phyloP scores from a whole-genome alignment of 2,113 vertebrate species.

The Salvelinus sp. region DNA sequence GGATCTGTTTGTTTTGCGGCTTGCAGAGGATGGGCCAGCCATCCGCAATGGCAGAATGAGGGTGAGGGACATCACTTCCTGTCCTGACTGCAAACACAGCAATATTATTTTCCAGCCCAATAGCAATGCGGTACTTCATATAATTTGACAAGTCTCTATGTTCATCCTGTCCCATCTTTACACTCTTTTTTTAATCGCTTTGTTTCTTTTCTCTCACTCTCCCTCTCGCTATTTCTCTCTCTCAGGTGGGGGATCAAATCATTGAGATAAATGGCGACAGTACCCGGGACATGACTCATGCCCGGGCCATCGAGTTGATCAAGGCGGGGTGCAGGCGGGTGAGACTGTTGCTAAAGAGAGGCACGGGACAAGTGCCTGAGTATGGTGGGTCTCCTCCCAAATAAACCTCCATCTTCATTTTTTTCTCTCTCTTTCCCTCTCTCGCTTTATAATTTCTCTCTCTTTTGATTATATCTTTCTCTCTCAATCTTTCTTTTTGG shows the following conservation, averaged over 20 bases:
- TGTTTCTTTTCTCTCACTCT: neutral
- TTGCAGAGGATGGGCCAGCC: conserved; percentile 97
- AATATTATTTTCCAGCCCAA: no score
- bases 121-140: no score
- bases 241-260: conserved; percentile 98
- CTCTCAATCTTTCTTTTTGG: no score
- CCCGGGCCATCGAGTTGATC: conserved; percentile 97
- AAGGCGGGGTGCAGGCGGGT: conserved; percentile 94
- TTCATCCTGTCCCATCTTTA: no score
- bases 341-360: conserved; percentile 91
- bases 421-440: neutral
- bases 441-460: neutral
- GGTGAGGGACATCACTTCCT: conserved; percentile 73
- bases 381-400: conserved; percentile 85
- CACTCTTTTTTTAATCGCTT: neutral
- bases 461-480: neutral
- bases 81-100: no score
- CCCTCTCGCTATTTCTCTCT: conserved; percentile 15
- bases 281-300: conserved; percentile 98
- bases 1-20: conserved; percentile 93
- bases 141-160: no score
- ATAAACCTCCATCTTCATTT: neutral
- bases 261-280: conserved; percentile 99
- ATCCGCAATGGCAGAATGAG: conserved; percentile 97
- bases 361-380: conserved; percentile 96